These are phyloP conservation scores for Pelobates cultripes DNA, from an alignment of 2,797 vertebrate genomes.

Conservation along the genomic window DNA sequence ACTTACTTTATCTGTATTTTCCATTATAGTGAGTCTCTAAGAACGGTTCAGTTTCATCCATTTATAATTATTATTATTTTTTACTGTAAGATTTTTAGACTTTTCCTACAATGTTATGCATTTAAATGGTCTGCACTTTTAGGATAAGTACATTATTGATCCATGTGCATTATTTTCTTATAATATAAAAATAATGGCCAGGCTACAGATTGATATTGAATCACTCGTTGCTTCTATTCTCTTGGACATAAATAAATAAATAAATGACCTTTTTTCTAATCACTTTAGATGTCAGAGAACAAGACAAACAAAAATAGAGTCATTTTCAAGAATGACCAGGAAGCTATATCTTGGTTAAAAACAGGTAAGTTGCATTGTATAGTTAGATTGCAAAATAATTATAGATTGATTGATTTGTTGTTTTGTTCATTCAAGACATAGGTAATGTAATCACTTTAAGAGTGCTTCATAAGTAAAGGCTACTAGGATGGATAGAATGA, in stretches of 20 bases:
- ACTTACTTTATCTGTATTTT: conserved; percentile 55
- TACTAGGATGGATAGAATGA: not conserved
- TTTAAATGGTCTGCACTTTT: not conserved
- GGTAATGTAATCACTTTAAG: not conserved
- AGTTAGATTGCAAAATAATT: not conserved
- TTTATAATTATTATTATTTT: too few relatives aligned
- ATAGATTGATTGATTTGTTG: not conserved
- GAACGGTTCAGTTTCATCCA: conserved; percentile 33
- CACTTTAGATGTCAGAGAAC: conserved; percentile 75
- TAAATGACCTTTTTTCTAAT: not conserved
- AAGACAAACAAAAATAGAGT: conserved; percentile 73
- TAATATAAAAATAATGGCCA: not conserved
- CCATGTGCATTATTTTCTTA: not conserved
- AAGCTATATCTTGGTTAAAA: conserved; percentile 75
- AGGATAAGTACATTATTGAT: not conserved
- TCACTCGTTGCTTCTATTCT: not conserved
- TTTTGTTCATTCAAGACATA: not conserved
- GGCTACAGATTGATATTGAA: not conserved
- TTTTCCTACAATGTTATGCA: not conserved
- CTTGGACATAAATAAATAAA: not conserved
- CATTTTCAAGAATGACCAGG: conserved; percentile 75
- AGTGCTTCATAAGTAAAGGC: not conserved
- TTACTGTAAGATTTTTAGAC: too few relatives aligned
- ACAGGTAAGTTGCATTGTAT: conserved; percentile 69
- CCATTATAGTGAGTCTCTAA: conserved; percentile 50